Evolutionary conservation across 2,797 vertebrate genomes (phyloP).

Genomic region (Tragelaphus oryx): DNA sequence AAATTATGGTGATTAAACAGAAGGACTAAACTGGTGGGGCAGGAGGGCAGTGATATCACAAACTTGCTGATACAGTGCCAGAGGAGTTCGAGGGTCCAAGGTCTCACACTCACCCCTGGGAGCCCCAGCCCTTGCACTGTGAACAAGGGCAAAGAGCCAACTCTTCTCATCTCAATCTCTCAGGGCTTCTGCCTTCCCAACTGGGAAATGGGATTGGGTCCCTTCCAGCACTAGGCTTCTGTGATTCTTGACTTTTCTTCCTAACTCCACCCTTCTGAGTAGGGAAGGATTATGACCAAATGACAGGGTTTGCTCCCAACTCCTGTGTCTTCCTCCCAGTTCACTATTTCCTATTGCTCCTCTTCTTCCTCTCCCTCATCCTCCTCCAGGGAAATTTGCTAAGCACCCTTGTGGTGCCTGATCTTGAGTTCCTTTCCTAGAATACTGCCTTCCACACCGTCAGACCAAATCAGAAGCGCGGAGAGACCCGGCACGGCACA

Average conservation of each 20-base stretch:
- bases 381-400: background rate
- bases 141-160: background rate
- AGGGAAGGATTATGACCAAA: background rate
- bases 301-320: background rate
- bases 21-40: background rate
- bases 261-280: background rate
- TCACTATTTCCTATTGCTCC: background rate
- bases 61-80: no score
- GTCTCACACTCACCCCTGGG: no score
- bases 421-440: conserved; percentile 15
- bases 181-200: background rate
- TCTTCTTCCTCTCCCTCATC: background rate
- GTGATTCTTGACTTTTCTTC: background rate
- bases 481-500: conserved; percentile 33
- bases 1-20: background rate
- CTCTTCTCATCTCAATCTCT: background rate
- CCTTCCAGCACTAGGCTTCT: background rate
- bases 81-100: background rate
- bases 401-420: background rate
- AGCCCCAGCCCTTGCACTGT: background rate
- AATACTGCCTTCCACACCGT: background rate
- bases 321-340: background rate
- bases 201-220: background rate
- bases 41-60: background rate
- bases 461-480: conserved; percentile 20